phyloP scores from a whole-genome alignment of 1,140 invertebrate species.

The Leptoteleia sp. region DNA sequence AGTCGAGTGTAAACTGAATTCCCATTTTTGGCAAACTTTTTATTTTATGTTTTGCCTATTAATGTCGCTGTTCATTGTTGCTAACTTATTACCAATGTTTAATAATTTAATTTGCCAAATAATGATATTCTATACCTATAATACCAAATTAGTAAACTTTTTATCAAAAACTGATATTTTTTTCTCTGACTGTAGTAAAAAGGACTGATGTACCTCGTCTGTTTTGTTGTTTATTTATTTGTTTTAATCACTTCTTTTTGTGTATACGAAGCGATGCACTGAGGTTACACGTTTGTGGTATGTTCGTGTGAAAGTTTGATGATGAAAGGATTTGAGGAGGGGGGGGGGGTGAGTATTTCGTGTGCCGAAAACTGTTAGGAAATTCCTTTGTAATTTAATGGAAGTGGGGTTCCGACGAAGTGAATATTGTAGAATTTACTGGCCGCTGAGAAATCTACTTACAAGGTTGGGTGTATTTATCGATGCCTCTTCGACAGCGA shows the following conservation, averaged over 20 bases:
- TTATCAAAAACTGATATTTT: too few relatives aligned
- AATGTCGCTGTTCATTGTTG: too few relatives aligned
- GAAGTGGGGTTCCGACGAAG: not conserved
- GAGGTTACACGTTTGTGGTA: constrained; percentile 1
- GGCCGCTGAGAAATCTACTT: constrained; percentile 12
- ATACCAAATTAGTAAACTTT: too few relatives aligned
- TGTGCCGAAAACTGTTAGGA: not conserved
- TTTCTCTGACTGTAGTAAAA: too few relatives aligned
- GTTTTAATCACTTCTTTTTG: not conserved
- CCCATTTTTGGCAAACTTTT: too few relatives aligned
- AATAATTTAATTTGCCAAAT: too few relatives aligned
- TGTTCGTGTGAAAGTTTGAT: not conserved
- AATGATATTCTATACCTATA: too few relatives aligned
- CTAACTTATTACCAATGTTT: too few relatives aligned
- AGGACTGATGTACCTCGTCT: too few relatives aligned
- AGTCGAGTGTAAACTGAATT: too few relatives aligned
- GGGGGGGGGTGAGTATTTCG: not conserved
- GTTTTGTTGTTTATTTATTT: not conserved
- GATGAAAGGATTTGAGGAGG: constrained; percentile 7
- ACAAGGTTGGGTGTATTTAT: not conserved
- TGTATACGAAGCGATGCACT: not conserved
- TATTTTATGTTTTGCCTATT: too few relatives aligned
- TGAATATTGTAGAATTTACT: constrained; percentile 7
- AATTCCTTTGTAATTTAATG: constrained; percentile 9
- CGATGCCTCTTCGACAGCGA: not conserved